Percentiles rank a stretch among this genome's conserved stretches.
These are phyloP conservation scores for Athripsodes cinereus DNA, from an alignment of 2,888 invertebrate genomes.

Conservation along the genomic window DNA sequence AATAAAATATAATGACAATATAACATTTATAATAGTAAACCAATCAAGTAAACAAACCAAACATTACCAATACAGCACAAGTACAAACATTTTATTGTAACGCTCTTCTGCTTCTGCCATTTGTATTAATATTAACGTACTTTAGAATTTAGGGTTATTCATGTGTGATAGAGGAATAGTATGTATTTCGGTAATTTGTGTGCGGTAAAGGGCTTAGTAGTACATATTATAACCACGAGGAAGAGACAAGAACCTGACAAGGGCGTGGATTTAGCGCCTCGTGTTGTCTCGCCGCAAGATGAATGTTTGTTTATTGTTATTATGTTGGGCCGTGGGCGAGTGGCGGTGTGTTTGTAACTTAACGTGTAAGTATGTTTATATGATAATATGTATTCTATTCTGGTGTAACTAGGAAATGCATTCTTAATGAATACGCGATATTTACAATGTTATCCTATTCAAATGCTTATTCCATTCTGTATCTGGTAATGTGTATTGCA, in stretches of 20 bases:
- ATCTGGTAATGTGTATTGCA: neutral
- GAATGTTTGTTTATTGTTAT: conserved; percentile 17
- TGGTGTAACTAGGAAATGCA: conserved; percentile 2
- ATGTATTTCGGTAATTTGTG: neutral
- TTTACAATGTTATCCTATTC: neutral
- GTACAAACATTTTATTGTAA: no score
- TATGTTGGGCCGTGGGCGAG: conserved; percentile 6
- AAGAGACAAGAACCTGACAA: conserved; percentile 3
- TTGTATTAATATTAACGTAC: no score
- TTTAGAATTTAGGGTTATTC: no score
- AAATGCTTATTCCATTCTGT: neutral
- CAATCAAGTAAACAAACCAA: no score
- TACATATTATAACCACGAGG: conserved; percentile 1
- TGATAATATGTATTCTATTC: no score
- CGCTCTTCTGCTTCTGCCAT: no score
- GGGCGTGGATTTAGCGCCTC: conserved; percentile 18
- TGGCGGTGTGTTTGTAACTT: conserved; percentile 1
- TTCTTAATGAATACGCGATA: conserved; percentile 3
- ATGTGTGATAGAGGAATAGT: no score
- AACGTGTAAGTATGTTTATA: neutral
- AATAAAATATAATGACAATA: no score
- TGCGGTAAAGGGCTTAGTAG: neutral
- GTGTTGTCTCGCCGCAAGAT: conserved; percentile 11
- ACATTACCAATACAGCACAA: no score
- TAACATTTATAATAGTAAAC: no score